Conservation (phyloP, 2,113 vertebrate species). For the Mormyrus iriodes region DNA sequence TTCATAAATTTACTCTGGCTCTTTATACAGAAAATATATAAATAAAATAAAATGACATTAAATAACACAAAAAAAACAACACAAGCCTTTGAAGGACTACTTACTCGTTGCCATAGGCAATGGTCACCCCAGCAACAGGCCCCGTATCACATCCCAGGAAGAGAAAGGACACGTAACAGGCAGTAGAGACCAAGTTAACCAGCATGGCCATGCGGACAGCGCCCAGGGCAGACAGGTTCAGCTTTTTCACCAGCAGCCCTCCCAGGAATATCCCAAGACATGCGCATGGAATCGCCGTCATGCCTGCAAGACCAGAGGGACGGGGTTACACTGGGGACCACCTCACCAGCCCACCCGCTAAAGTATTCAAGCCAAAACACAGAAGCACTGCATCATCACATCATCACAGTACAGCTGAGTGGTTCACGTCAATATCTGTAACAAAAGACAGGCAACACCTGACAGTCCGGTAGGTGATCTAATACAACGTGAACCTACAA, state of each 20-base stretch:
- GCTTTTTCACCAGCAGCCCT: constrained; percentile 62
- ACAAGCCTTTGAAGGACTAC: constrained; percentile 11
- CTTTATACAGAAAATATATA: background rate
- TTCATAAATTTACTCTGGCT: background rate
- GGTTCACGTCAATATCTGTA: background rate
- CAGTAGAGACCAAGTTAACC: constrained; percentile 63
- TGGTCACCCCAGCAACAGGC: constrained; percentile 62
- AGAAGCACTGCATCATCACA: background rate
- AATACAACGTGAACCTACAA: background rate
- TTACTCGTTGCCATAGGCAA: constrained; percentile 62
- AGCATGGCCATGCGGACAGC: constrained; percentile 64
- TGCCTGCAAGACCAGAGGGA: constrained; percentile 42
- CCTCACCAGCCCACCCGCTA: background rate
- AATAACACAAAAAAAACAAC: background rate
- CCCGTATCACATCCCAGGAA: constrained; percentile 65
- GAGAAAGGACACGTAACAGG: constrained; percentile 63
- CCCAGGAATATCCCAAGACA: constrained; percentile 66
- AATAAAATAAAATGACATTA: background rate
- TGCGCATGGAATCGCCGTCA: constrained; percentile 66
- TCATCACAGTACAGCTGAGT: background rate
- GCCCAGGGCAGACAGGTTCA: constrained; percentile 62
- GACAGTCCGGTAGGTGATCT: background rate
- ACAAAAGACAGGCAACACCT: background rate
- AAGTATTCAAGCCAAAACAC: background rate
- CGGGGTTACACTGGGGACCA: background rate